A percentile compares a stretch with the other conserved stretches of the same genome.
Conservation (phyloP, 37 sponge, comb jelly and placozoan species). For the Beroe forskalii region DNA sequence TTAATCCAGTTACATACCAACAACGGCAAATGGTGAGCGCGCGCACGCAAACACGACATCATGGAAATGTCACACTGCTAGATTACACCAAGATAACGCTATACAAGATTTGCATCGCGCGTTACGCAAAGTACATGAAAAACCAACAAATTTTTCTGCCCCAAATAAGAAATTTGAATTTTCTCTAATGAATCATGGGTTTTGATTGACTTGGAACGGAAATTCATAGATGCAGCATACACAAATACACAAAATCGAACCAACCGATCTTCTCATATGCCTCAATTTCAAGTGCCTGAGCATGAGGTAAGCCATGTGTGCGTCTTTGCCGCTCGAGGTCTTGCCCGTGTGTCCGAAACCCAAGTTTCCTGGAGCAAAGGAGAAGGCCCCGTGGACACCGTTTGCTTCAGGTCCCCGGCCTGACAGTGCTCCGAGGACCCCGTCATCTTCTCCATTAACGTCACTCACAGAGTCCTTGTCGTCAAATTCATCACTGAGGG, state of each 20-base stretch:
- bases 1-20: no score
- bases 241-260: no score
- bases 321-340: constrained; percentile 41
- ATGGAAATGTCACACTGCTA: constrained; percentile 35
- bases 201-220: no score
- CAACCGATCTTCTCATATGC: constrained; percentile 21
- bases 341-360: constrained; percentile 62
- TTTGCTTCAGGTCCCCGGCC: constrained; percentile 45
- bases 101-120: neutral
- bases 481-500: constrained; percentile 9
- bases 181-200: no score
- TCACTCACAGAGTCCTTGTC: constrained; percentile 50
- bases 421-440: constrained; percentile 34
- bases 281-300: constrained; percentile 26
- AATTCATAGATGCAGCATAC: no score
- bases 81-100: neutral
- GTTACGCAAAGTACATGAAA: neutral
- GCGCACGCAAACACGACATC: no score
- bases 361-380: constrained; percentile 51
- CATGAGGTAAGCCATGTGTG: constrained; percentile 63
- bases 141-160: no score
- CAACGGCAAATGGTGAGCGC: no score
- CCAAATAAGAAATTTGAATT: no score
- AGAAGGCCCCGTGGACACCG: constrained; percentile 57
- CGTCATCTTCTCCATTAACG: constrained; percentile 47